Evolutionary conservation across 2,888 invertebrate genomes (phyloP), one percentile per base, ranked within the genome.

Genomic region (Bellardia pandia): DNA sequence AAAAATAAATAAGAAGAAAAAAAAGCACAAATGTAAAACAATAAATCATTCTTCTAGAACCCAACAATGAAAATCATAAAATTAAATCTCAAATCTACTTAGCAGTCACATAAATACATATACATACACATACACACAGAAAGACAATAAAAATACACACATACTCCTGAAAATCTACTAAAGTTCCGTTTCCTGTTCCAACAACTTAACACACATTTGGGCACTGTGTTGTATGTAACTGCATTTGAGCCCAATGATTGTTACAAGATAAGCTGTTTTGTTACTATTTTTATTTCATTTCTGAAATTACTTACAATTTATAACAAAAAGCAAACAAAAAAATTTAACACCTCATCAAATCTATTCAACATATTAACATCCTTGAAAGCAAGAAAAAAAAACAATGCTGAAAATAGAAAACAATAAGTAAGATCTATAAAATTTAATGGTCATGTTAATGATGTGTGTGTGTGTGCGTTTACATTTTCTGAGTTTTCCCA

Each of bases 321-420:
- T 83, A 53, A 5, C 4, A 33, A 58, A 74, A 66, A 71, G 30
- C n/a, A 2, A 33, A 11, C n/a, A 23, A 51, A 33, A 83, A 53
- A 79, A 78, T 86, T 82, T 74, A 82, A 82, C 78, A 82, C 77
- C 86, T 77, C 74, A 82, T 78, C 82, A 82, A 82, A 68, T 68
- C 72, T 68, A 82, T 74, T 68, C 68, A 74, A 74, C 23, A 40
- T 77, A 82, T 77, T 78, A 78, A 68, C 60, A 78, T 86, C 23
- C 48, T 72, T 71, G 16, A 45, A 45, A 51, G 58, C 48, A 40
- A 51, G 33, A 30, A 66, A 37, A 5, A 53, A 62, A 71, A 71
- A 58, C 9, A 1, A 58, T 33, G 13, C 42, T 56, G 33, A 64
- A 72, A 84, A 56, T 45, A 3, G 60, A 76, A 69, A 60, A 69